Percentiles rank a stretch among this genome's conserved stretches.
phyloP scores from a whole-genome alignment of 2,113 vertebrate species.

The Hymenochirus boettgeri region DNA sequence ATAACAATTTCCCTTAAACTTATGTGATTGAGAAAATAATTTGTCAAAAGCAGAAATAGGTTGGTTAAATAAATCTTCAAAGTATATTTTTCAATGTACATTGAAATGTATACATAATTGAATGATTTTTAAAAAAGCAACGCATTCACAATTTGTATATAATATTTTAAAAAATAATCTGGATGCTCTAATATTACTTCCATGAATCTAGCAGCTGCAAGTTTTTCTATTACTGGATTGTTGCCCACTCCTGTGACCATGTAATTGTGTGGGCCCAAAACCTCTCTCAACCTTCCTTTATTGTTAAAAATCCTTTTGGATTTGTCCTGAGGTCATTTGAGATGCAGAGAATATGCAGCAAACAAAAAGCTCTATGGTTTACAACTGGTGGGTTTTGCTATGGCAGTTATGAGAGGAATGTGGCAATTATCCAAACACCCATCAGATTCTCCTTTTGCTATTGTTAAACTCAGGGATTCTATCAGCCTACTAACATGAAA shows the following conservation, averaged over 20 bases:
- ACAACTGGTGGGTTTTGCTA: slow-evolving; percentile 59
- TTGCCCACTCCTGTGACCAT: not conserved
- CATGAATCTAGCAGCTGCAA: slow-evolving; percentile 18
- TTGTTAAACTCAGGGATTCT: slow-evolving; percentile 49
- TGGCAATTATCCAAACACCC: slow-evolving; percentile 56
- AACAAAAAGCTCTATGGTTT: slow-evolving; percentile 64
- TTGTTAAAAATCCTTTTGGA: slow-evolving; percentile 48
- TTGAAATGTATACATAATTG: no score
- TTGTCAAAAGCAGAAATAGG: no score
- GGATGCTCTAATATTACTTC: not conserved
- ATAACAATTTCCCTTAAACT: no score
- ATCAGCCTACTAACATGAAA: slow-evolving; percentile 55
- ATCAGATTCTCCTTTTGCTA: slow-evolving; percentile 42
- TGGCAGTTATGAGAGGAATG: slow-evolving; percentile 71
- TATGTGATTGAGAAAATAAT: no score
- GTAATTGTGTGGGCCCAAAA: slow-evolving; percentile 53
- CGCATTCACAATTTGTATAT: no score
- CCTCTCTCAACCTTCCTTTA: slow-evolving; percentile 47
- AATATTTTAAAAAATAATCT: not conserved
- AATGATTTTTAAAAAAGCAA: no score
- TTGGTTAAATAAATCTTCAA: no score
- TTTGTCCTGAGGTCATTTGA: slow-evolving; percentile 43
- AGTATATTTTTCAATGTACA: no score
- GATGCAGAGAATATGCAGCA: slow-evolving; percentile 46
- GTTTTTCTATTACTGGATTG: slow-evolving; percentile 5